Base-by-base conservation (phyloP, 2,888 invertebrate species). In the Tribolium freemani region DNA sequence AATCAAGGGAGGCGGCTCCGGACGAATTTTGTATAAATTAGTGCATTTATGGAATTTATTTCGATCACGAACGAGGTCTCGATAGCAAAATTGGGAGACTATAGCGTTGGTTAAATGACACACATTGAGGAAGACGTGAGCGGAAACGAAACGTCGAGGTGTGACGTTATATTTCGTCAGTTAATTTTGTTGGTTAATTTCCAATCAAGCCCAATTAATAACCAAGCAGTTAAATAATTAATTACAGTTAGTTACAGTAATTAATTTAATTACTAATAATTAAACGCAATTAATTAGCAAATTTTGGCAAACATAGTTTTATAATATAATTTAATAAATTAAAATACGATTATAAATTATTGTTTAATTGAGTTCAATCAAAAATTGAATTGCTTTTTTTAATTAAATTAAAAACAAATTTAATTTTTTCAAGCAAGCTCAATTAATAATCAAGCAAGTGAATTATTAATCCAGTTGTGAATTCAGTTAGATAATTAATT, bases 111-210 rank as follows among this genome's bases (percentile, higher is more conserved):
- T 13, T 57, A 54, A 66, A 66, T 56, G 57, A 68, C 68, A 68
- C 38, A 68, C 57, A 57, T 57, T 50, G 38, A 50, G 8, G 10
- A 21, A n/a, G 31, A 68, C 68, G 68, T 68, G 68, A 68, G 48
- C 50, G 48, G 68, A 68, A 68, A 58, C 50, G 31, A 20, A 51
- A 69, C 11, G 38, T 38, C 8, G 5, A 0, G 9, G 38, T 31
- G 5, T 31, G 38, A 38, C 8, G 8, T 26, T 8, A 8, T 5
- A 38, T 38, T 38, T n/a, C 16, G 16, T 16, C 16, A 16, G 2
- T 16, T 16, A 16, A 26, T 6, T 48, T 16, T 16, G 16, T 1
- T 16, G 1, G 16, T 16, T 38, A n/a, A 38, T n/a, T 21, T 21
- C 21, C 3, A 21, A 21, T 21, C 3, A 21, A 21, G 21, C 21